Evolutionary conservation across 2,113 vertebrate species (phyloP), one percentile per base, ranked within the genome.

Genomic region (Podarcis cretensis): DNA sequence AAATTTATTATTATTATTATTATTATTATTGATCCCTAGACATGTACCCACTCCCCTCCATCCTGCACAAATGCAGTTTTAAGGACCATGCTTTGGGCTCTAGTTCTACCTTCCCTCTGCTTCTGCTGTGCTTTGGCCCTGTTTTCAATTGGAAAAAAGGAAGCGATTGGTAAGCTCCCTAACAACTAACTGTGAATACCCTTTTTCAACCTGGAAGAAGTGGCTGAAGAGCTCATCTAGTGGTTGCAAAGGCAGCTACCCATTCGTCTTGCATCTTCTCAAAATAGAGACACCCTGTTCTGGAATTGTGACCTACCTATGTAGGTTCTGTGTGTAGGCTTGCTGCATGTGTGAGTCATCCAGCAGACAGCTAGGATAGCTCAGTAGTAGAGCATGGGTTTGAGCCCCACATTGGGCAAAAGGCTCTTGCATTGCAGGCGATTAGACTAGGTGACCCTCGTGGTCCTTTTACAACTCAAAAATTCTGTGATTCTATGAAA

Each of bases 101-200:
- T 54, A n/a, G 16, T 57, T 10, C 13, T 73, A 8, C 69, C 12
- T 20, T 43, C 68, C 18, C 20, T 73, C 27, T 84, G 30, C 9
- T 54, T 59, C 59, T 48, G 37, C 18, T 71, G 16, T 48, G 37
- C 37, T 5, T 48, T 69, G 68, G 35, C 40, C 7, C 8, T 57
- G 37, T 54, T 68, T 27, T 66, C 43, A 73, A 48, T 86, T 78
- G 59, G n/a, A n/a, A 78, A 35, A 86, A 86, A 86, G 37, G 85
- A 86, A 86, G 75, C 40, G 35, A 2, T 68, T 66, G 69, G 16
- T 74, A 30, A 32, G 40, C 37, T 84, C 27, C 74, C 57, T 66
- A 78, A 35, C 57, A 78, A 48, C 7, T 20, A 23, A 21, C 57
- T 86, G 75, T 48, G 43, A 48, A 77, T 65, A 43, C 65, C 25